Base-by-base conservation (phyloP, 1,140 invertebrate genomes). In the Drosophila oshimai region DNA sequence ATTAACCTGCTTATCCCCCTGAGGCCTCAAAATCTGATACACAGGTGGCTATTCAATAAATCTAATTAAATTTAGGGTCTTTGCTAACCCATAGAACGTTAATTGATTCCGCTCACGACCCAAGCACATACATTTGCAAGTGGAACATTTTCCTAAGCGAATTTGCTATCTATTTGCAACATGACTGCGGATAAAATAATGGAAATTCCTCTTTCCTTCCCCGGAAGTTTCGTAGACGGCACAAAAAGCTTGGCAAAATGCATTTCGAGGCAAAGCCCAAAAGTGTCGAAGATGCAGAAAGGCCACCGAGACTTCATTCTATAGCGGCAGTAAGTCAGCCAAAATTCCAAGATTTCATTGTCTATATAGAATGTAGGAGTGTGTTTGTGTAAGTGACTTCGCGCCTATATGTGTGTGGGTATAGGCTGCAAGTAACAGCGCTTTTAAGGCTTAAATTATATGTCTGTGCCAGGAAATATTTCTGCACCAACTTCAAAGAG, bases 111-210 rank as follows among this genome's bases (percentile, higher is more conserved):
- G 28, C 15, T 58, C 29, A 12, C 47, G 54, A 5, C 15, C 15
- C 20, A 36, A 42, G 41, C 28, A 34, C 53, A 42, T 10, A 34
- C 4, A 44, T 41, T 42, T 44, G 28, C 12, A 36, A 61, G 51
- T 20, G 58, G 53, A n/a, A 62, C 34, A 62, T 28, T 20, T 5
- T 62, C 20, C 13, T 60, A 62, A 62, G 34, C 58, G 58, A 60
- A 62, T 62, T 62, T 62, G 54, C 54, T 62, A 60, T 62, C 58
- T 62, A 62, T 62, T 62, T 62, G 28, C 58, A 62, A 62, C 58
- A 62, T 60, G 54, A 62, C 58, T 62, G 58, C 37, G 58, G 53
- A 37, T 62, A 62, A 62, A 62, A 62, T 62, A 62, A 62, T 62
- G 54, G 53, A 62, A 62, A 60, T 62, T 62, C 37, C 22, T 18